Percentiles rank a stretch among this genome's conserved stretches.
Evolutionary conservation across 2,888 invertebrate genomes (phyloP).

Genomic region (Aelia acuminata): DNA sequence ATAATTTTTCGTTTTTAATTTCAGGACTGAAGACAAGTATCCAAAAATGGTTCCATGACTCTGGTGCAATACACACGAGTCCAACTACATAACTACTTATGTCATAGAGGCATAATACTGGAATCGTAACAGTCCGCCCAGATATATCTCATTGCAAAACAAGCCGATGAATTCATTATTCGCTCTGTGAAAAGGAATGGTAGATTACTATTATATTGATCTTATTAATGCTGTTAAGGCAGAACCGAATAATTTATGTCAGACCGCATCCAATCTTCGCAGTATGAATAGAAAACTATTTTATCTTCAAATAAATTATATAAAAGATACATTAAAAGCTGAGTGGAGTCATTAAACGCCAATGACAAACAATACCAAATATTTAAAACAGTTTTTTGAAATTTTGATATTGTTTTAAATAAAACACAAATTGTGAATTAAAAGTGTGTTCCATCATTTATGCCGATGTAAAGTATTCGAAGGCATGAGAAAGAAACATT

Average conservation of each 20-base stretch:
- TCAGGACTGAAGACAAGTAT: not conserved
- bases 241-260: not conserved
- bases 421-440: no score
- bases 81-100: slow-evolving; percentile 19
- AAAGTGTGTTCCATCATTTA: no score
- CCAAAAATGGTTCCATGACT: slow-evolving; percentile 20
- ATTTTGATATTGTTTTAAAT: no score
- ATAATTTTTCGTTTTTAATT: not conserved
- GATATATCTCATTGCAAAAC: slow-evolving; percentile 21
- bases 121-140: not conserved
- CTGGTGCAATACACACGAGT: not conserved
- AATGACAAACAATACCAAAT: no score
- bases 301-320: no score
- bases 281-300: no score
- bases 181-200: slow-evolving; percentile 2
- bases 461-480: no score
- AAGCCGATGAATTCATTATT: not conserved
- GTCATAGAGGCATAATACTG: slow-evolving; percentile 3
- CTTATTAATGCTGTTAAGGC: not conserved
- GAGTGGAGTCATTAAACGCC: no score
- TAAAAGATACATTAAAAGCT: no score
- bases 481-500: no score
- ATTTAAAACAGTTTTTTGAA: no score
- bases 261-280: not conserved
- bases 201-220: not conserved